Conservation (phyloP, 1,140 invertebrate genomes). For the Branchinecta lynchi region DNA sequence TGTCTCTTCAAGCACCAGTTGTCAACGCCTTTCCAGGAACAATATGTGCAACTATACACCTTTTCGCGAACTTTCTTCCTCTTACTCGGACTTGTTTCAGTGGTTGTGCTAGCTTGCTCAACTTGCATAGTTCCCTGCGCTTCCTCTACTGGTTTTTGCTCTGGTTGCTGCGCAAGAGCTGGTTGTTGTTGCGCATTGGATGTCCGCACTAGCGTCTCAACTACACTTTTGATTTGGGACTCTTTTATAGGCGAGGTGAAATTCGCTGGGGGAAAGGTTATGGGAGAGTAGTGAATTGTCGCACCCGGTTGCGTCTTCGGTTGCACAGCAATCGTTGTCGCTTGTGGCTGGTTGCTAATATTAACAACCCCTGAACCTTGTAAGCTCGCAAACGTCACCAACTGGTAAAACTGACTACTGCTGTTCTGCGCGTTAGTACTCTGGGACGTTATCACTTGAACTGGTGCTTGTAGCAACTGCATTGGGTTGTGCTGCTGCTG, state of each 20-base stretch:
- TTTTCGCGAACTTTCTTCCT: conserved; percentile 35
- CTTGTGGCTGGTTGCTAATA: background rate
- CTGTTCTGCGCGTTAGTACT: background rate
- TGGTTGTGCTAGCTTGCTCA: background rate
- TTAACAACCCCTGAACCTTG: background rate
- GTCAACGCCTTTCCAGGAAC: conserved; percentile 78
- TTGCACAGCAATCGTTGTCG: conserved; percentile 2
- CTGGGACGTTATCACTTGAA: background rate
- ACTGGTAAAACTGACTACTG: background rate
- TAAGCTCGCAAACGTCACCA: background rate
- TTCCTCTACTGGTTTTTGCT: background rate
- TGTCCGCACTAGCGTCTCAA: conserved; percentile 17
- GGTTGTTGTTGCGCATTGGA: background rate
- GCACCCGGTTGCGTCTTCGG: conserved; percentile 4
- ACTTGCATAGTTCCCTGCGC: background rate
- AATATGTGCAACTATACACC: conserved; percentile 66
- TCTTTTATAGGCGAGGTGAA: background rate
- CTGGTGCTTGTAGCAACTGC: background rate
- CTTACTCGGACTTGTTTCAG: conserved; percentile 16
- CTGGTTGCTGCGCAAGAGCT: background rate
- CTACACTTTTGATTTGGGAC: conserved; percentile 19
- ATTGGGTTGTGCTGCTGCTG: background rate
- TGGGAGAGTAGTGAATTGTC: background rate
- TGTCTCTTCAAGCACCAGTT: conserved; percentile 83
- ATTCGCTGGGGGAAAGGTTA: background rate